phyloP scores from a whole-genome alignment of 2,113 vertebrate genomes.

The Phocoena sinus region DNA sequence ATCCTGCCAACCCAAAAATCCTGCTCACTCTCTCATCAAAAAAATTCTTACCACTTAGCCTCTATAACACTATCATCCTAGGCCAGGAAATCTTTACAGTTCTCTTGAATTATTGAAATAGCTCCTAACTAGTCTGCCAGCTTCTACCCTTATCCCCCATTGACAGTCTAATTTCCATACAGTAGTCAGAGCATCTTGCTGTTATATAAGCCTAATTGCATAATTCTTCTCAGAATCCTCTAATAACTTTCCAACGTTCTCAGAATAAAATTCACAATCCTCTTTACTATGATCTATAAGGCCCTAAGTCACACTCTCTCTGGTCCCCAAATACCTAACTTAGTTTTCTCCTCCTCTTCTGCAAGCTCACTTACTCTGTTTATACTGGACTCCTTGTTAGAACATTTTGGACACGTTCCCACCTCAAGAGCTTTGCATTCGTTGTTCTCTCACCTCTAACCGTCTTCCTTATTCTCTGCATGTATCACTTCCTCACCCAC shows the following conservation, averaged over 20 bases:
- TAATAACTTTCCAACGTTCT: background rate
- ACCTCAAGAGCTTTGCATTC: background rate
- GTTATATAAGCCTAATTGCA: background rate
- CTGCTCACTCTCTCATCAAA: background rate
- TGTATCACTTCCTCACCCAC: background rate
- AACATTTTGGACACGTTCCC: background rate
- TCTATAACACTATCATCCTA: background rate
- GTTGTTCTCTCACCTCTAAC: background rate
- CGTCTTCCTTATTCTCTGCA: background rate
- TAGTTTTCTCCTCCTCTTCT: background rate
- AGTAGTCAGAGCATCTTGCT: background rate
- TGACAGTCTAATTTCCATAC: background rate
- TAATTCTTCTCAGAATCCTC: background rate
- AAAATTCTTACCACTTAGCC: background rate
- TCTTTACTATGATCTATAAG: background rate
- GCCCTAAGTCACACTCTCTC: background rate
- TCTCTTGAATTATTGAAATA: background rate
- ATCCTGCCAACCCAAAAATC: background rate
- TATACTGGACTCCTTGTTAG: background rate
- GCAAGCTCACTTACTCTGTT: background rate
- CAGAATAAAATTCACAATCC: background rate
- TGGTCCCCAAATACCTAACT: background rate
- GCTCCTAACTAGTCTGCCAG: background rate
- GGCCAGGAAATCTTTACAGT: background rate
- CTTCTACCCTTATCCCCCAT: background rate